Percentiles rank a stretch among this genome's conserved stretches.
Conservation (phyloP, 1,140 invertebrate species). For the Neodiprion virginianus region DNA sequence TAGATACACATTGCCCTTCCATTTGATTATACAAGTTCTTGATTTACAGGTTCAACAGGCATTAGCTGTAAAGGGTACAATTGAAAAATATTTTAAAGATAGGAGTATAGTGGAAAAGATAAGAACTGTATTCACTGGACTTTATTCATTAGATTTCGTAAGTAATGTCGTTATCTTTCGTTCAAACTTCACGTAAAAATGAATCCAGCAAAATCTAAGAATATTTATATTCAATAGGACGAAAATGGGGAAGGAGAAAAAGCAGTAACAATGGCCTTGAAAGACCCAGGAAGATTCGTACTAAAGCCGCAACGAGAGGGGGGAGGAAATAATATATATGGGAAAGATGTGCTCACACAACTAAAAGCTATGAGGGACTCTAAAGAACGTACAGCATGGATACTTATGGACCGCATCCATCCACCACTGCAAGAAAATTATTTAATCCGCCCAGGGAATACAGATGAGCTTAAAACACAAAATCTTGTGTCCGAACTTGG, state of each 20-base stretch:
- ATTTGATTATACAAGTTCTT: background rate
- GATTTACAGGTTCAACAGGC: slow-evolving; percentile 78
- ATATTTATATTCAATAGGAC: too few species aligned
- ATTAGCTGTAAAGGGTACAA: slow-evolving; percentile 72
- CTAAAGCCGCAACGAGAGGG: slow-evolving; percentile 97
- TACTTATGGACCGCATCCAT: slow-evolving; percentile 92
- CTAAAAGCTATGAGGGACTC: slow-evolving; percentile 69
- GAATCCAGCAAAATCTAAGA: too few species aligned
- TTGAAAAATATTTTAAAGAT: slow-evolving; percentile 74
- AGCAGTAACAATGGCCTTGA: slow-evolving; percentile 79
- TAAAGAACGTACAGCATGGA: slow-evolving; percentile 84
- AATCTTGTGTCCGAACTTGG: slow-evolving; percentile 84
- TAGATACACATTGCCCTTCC: too few species aligned
- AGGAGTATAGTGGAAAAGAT: slow-evolving; percentile 55
- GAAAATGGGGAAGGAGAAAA: slow-evolving; percentile 73
- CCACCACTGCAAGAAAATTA: slow-evolving; percentile 81
- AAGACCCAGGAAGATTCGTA: slow-evolving; percentile 83
- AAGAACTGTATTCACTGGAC: slow-evolving; percentile 84
- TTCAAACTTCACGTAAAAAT: too few species aligned
- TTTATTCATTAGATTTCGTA: slow-evolving; percentile 84
- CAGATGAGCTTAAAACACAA: slow-evolving; percentile 30
- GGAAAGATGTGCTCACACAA: slow-evolving; percentile 75
- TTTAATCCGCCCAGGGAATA: slow-evolving; percentile 72
- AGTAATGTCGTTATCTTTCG: background rate
- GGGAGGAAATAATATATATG: slow-evolving; percentile 95